Base-by-base conservation (phyloP, 2,113 vertebrate genomes). In the Misgurnus mizolepis region DNA sequence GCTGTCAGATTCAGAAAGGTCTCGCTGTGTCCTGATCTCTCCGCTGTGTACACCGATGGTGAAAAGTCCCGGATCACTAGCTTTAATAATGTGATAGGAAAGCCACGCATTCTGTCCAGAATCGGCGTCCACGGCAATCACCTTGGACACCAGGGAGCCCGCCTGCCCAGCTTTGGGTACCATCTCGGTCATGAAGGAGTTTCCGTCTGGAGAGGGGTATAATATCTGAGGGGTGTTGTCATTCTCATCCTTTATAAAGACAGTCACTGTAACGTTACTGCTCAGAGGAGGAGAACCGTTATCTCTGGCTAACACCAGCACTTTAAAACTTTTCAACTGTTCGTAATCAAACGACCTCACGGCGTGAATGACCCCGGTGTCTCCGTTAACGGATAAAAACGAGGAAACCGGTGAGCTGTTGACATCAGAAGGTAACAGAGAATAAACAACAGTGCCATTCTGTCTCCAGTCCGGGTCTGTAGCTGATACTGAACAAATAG, bases 331-430 rank as follows among this genome's bases (percentile, higher is more conserved):
- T 47, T 10, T 10, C 45, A 47, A 47, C 45, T 47, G 45, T 6
- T 47, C 45, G 6, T 47, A 47, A 47, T 47, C 45, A 47, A 47
- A 47, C 45, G 80, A 64, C 4, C 55, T 77, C 76, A 91, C 55
- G 5, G 91, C 87, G 83, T 92, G 91, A 7, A 93, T 67, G 39
- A 88, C 53, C 0, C 92, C 91, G 3, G 86, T 90, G 49, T 88
- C 89, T 22, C 89, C 88, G 53, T 91, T 91, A 70, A 93, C 90
- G 65, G 92, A 93, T 5, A 93, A 5, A 14, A 86, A 90, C 10
- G 90, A 90, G 3, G 91, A 90, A 0, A 92, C 75, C 2, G 83
- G 79, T 4, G 41, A 64, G 6, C 85, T 87, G 11, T 80, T 83
- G 17, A 86, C 8, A 0, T 81, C 85, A 39, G 69, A 81, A n/a